A percentile compares a stretch with the other conserved stretches of the same genome.
phyloP scores from a whole-genome alignment of 2,113 vertebrate species.

The Puma concolor region DNA sequence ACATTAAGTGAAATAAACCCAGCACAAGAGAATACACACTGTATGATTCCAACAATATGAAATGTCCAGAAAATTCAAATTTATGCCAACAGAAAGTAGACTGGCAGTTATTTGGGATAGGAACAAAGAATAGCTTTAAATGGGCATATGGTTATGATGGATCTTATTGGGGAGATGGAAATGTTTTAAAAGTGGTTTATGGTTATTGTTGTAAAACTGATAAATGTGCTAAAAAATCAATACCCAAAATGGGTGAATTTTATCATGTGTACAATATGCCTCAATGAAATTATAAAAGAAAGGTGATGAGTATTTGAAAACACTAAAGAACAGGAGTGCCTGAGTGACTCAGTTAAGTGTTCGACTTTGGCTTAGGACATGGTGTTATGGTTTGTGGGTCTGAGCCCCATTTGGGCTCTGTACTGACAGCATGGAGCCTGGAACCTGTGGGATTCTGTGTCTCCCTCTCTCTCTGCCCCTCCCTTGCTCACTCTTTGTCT shows the following conservation, averaged over 20 bases:
- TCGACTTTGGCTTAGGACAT: too few relatives aligned
- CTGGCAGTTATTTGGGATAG: not conserved
- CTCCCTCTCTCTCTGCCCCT: too few relatives aligned
- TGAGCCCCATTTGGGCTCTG: too few relatives aligned
- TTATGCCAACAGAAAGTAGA: not conserved
- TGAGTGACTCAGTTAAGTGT: too few relatives aligned
- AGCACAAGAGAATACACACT: not conserved
- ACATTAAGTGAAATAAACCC: not conserved
- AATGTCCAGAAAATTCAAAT: constrained; percentile 4
- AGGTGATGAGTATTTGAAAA: not conserved
- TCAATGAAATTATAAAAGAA: not conserved
- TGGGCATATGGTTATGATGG: not conserved
- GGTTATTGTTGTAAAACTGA: not conserved
- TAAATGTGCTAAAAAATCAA: not conserved
- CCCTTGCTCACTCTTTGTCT: too few relatives aligned
- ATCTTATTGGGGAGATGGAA: not conserved
- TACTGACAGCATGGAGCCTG: too few relatives aligned
- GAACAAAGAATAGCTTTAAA: not conserved
- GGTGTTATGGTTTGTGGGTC: too few relatives aligned
- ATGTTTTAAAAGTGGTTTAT: not conserved
- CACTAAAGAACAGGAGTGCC: not conserved
- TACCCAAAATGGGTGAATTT: not conserved
- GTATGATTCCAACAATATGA: not conserved
- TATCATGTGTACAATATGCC: not conserved
- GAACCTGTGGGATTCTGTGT: too few relatives aligned